Evolutionary conservation across 2,797 vertebrate genomes (phyloP), one percentile per base, ranked within the genome.

Genomic region (Chiloscyllium punctatum): DNA sequence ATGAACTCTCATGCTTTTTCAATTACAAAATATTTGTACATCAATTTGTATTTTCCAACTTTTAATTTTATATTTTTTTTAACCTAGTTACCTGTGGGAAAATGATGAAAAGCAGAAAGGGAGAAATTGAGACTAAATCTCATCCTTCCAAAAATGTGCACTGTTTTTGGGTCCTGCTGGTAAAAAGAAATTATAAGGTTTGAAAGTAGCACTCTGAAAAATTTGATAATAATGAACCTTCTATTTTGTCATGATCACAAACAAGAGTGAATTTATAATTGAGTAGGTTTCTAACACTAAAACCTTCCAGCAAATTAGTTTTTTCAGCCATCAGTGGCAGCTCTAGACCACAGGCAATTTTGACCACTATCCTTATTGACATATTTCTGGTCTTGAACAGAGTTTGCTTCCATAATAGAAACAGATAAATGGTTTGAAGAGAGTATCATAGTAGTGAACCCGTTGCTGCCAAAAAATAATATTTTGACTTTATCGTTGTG

Each of bases 71-170:
- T 42, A 18, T 53, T 53, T 53, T 71, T 94, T 42, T 94, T 51
- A 53, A 77, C 74, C 94, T 53, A 94, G 94, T 94, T 94, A 51
- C 69, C 18, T 94, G 94, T 94, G 94, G 94, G 94, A 42, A 18
- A 33, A 94, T 53, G 94, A 0, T 74, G 27, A 74, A 51, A 16
- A 51, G 6, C 42, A 94, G 15, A 48, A 74, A 33, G 4, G 94
- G 71, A 94, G 15, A 30, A 13, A 15, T 94, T 71, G 1, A 42
- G 8, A 37, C 1, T 23, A 94, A 3, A 48, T 37, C 66, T 42
- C n/a, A 18, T 25, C 42, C 0, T 11, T 74, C 15, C 69, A 53
- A 1, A 2, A 13, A 33, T 1, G 3, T 27, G 3, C 94, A 51
- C 42, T 94, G 94, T 53, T 94, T 53, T 74, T 94, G 94, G 94